phyloP scores from a whole-genome alignment of 92 coral and sea anemone genomes.

The Montipora capitata region DNA sequence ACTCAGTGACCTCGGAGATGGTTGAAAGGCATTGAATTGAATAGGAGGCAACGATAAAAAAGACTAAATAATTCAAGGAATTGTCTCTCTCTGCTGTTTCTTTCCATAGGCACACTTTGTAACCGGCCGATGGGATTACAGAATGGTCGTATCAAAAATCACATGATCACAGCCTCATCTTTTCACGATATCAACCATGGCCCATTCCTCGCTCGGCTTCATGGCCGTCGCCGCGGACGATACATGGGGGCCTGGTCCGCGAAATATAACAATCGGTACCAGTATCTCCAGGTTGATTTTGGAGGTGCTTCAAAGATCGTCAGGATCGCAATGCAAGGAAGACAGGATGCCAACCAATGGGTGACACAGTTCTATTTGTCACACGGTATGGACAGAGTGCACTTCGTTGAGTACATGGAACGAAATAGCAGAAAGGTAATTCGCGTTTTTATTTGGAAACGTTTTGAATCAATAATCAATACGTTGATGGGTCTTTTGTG shows the following conservation, averaged over 20 bases:
- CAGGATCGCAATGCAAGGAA: constrained; percentile 65
- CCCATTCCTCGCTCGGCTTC: constrained; percentile 43
- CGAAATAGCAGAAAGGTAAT: constrained; percentile 63
- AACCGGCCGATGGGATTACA: constrained; percentile 66
- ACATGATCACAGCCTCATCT: constrained; percentile 51
- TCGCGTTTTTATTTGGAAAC: neutral
- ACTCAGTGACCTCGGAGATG: too few relatives aligned
- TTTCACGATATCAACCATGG: constrained; percentile 24
- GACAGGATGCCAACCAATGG: constrained; percentile 46
- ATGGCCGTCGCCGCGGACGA: constrained; percentile 50
- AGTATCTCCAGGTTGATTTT: constrained; percentile 70
- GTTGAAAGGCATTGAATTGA: too few relatives aligned
- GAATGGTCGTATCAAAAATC: constrained; percentile 52
- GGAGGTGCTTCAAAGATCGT: constrained; percentile 56
- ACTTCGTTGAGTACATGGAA: constrained; percentile 62
- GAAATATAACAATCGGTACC: constrained; percentile 44
- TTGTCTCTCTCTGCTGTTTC: neutral
- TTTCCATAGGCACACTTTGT: constrained; percentile 28
- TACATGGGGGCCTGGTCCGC: constrained; percentile 67
- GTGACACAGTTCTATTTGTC: constrained; percentile 62
- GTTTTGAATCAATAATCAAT: too few relatives aligned
- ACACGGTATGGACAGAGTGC: constrained; percentile 64
- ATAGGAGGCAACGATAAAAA: too few relatives aligned
- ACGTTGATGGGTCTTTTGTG: too few relatives aligned
- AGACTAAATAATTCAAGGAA: neutral